Conservation (phyloP, 1,140 invertebrate genomes). For the Dufourea novaeangliae region DNA sequence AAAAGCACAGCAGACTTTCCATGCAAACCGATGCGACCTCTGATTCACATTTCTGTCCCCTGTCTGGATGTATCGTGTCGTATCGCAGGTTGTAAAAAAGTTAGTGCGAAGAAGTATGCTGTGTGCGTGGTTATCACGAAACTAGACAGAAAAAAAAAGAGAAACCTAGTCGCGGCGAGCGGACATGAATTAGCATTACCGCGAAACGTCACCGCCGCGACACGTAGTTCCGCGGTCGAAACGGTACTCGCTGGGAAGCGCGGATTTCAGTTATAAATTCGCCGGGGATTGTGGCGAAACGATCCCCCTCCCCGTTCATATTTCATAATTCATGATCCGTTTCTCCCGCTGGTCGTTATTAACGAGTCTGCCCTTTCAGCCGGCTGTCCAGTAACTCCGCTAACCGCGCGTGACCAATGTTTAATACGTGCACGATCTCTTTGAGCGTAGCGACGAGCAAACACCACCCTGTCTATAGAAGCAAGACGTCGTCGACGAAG, state of each 20-base stretch:
- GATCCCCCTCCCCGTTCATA: neutral
- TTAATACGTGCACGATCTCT: neutral
- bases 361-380: neutral
- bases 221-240: constrained; percentile 17
- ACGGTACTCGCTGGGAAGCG: neutral
- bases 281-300: neutral
- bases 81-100: too few species aligned
- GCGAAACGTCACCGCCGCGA: constrained; percentile 1
- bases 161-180: neutral
- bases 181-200: constrained; percentile 31
- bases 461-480: neutral
- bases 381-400: neutral
- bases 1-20: too few species aligned
- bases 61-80: too few species aligned
- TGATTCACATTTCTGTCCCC: too few species aligned
- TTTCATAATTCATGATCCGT: constrained; percentile 44
- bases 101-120: too few species aligned
- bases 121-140: too few species aligned
- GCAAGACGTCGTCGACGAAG: neutral
- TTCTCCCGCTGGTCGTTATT: constrained; percentile 2
- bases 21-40: too few species aligned
- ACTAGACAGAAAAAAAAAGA: neutral
- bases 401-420: constrained; percentile 19
- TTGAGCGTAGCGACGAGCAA: neutral
- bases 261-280: constrained; percentile 34